Percentiles rank a stretch among this genome's conserved stretches.
phyloP scores from a whole-genome alignment of 1,140 invertebrate genomes.

The Hyles euphorbiae region DNA sequence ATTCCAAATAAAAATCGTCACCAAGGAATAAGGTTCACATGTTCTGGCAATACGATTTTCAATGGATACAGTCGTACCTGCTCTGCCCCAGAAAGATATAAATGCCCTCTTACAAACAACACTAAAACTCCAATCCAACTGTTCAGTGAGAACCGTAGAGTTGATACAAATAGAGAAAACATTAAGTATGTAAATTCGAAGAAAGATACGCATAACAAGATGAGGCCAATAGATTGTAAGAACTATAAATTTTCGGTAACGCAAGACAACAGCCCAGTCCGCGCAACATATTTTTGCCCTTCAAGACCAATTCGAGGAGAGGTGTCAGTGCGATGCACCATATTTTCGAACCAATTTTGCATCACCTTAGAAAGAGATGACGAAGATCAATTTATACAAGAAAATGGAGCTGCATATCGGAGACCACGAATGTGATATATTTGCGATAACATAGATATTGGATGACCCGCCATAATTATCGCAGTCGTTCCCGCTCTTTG shows the following conservation, averaged over 20 bases:
- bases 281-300: slow-evolving; percentile 60
- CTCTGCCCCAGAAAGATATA: slow-evolving; percentile 50
- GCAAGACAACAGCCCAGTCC: slow-evolving; percentile 40
- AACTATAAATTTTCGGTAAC: slow-evolving; percentile 62
- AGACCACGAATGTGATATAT: slow-evolving; percentile 35
- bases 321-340: slow-evolving; percentile 46
- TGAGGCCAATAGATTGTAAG: slow-evolving; percentile 52
- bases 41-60: slow-evolving; percentile 60
- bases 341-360: slow-evolving; percentile 67
- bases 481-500: no score
- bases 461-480: no score
- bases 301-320: slow-evolving; percentile 40
- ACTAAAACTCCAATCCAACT: slow-evolving; percentile 27
- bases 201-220: neutral
- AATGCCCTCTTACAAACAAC: slow-evolving; percentile 43
- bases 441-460: no score
- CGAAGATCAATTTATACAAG: slow-evolving; percentile 52
- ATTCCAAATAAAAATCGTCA: slow-evolving; percentile 61
- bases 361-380: slow-evolving; percentile 53
- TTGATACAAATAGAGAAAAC: slow-evolving; percentile 7
- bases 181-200: neutral
- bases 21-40: slow-evolving; percentile 66
- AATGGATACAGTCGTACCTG: slow-evolving; percentile 58
- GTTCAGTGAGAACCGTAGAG: slow-evolving; percentile 30
- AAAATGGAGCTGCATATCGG: slow-evolving; percentile 38